Percentiles rank a stretch among this genome's conserved stretches.
phyloP scores from a whole-genome alignment of 2,888 invertebrate species.

The Lasioglossum oenotherae region DNA sequence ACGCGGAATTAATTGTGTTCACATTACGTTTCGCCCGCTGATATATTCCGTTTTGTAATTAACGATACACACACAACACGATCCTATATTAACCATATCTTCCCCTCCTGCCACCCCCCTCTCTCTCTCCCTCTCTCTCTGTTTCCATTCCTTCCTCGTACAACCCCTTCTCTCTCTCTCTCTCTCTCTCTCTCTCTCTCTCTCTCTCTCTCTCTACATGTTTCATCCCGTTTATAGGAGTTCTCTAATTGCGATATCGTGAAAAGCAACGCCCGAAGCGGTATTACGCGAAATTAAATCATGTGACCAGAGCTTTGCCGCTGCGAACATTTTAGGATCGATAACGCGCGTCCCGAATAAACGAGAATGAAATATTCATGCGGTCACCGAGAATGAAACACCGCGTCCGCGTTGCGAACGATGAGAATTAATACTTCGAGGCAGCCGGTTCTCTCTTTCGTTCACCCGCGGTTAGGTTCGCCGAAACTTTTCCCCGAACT shows the following conservation, averaged over 20 bases:
- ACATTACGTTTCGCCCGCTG: slow-evolving; percentile 16
- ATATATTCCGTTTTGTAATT: slow-evolving; percentile 36
- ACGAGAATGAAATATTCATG: slow-evolving; percentile 37
- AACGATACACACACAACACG: slow-evolving; percentile 29
- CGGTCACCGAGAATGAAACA: slow-evolving; percentile 20
- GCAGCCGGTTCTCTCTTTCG: neutral
- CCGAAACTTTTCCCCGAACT: neutral
- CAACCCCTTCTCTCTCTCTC: neutral
- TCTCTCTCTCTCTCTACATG: neutral
- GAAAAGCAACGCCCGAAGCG: slow-evolving; percentile 48
- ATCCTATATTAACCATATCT: slow-evolving; percentile 34
- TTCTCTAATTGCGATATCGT: slow-evolving; percentile 62
- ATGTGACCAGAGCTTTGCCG: slow-evolving; percentile 33
- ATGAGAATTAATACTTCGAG: slow-evolving; percentile 23
- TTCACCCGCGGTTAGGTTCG: neutral
- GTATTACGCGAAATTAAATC: slow-evolving; percentile 59
- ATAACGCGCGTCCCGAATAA: slow-evolving; percentile 30
- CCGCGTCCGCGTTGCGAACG: slow-evolving; percentile 9
- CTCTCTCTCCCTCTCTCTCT: neutral
- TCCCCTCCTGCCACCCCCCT: neutral
- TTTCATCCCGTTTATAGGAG: slow-evolving; percentile 32
- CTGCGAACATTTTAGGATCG: slow-evolving; percentile 32
- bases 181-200: neutral
- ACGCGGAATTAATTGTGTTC: slow-evolving; percentile 37
- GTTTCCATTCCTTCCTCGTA: neutral